A percentile compares a stretch with the other conserved stretches of the same genome.
These are phyloP conservation scores for Yoshiicerus persimilis DNA, from an alignment of 1,140 invertebrate genomes.

Conservation along the genomic window DNA sequence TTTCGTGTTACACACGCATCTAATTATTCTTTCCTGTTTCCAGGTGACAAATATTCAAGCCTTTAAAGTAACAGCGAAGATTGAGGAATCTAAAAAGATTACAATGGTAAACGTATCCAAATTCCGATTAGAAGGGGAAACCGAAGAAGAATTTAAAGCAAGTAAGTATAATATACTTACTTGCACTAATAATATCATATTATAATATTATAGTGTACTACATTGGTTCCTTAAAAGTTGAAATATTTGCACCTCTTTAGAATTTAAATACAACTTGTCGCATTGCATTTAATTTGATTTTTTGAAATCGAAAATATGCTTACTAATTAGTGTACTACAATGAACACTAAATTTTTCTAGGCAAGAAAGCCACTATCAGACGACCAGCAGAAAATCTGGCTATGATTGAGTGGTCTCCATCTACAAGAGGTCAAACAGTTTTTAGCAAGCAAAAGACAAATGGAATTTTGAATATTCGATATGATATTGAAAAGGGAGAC, in stretches of 20 bases:
- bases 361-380: constrained; percentile 31
- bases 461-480: constrained; percentile 65
- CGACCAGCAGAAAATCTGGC: constrained; percentile 25
- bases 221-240: too few relatives aligned
- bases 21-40: too few relatives aligned
- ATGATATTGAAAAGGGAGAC: constrained; percentile 61
- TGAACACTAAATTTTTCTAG: neutral
- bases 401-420: constrained; percentile 55
- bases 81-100: constrained; percentile 61
- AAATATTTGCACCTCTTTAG: too few relatives aligned
- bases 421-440: constrained; percentile 56
- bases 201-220: too few relatives aligned
- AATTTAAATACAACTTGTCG: too few relatives aligned
- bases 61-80: constrained; percentile 61
- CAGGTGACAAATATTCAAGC: too few relatives aligned
- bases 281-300: neutral
- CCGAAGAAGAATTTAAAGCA: constrained; percentile 51
- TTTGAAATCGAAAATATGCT: too few relatives aligned
- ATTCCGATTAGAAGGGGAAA: constrained; percentile 59
- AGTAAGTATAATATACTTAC: neutral
- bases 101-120: constrained; percentile 60
- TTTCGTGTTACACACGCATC: too few relatives aligned
- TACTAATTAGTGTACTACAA: too few relatives aligned
- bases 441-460: constrained; percentile 56
- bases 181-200: neutral